phyloP scores from a whole-genome alignment of 2,888 invertebrate genomes.

The Pristionchus arcanus region DNA sequence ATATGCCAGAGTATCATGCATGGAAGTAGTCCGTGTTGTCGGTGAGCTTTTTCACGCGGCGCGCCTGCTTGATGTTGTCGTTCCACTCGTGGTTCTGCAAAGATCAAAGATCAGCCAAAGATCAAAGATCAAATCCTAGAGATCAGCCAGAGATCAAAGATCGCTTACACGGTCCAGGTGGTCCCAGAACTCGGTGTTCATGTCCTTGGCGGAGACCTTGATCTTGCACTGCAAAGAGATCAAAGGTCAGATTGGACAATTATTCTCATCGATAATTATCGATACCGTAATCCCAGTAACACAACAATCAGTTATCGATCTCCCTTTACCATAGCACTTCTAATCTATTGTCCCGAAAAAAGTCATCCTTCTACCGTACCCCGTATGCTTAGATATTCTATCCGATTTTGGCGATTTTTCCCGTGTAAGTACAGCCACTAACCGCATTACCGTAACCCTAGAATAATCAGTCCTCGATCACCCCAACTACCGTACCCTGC shows the following conservation, averaged over 20 bases:
- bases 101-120: not conserved
- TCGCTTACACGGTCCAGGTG: not conserved
- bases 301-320: not conserved
- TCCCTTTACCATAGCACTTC: too few relatives aligned
- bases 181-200: slow-evolving; percentile 44
- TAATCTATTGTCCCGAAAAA: too few relatives aligned
- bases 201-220: slow-evolving; percentile 36
- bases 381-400: too few relatives aligned
- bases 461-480: not conserved
- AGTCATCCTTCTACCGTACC: too few relatives aligned
- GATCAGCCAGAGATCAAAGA: not conserved
- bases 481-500: slow-evolving; percentile 22
- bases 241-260: not conserved
- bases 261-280: not conserved
- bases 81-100: slow-evolving; percentile 49
- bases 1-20: not conserved
- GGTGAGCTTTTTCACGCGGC: slow-evolving; percentile 17
- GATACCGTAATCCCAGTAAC: not conserved
- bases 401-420: too few relatives aligned
- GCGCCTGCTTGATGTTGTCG: slow-evolving; percentile 44
- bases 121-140: not conserved
- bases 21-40: slow-evolving; percentile 46
- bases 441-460: not conserved
- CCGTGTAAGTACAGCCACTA: too few relatives aligned
- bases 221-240: slow-evolving; percentile 48